Evolutionary conservation across 1,140 invertebrate genomes (phyloP).

Genomic region (Teleogryllus occipitalis): DNA sequence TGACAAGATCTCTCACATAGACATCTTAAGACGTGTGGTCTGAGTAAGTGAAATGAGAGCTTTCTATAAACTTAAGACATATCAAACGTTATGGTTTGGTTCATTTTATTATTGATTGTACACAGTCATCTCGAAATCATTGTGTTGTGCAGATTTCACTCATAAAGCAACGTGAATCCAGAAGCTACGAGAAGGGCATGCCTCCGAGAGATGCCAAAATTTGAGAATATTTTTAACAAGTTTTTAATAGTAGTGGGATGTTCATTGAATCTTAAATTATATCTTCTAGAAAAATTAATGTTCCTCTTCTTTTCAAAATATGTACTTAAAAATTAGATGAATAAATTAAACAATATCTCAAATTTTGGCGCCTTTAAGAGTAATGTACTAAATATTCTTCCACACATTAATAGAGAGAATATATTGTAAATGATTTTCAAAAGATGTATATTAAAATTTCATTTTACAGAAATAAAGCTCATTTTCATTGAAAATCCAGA

Average conservation of each 20-base stretch:
- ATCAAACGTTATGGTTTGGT: too few species aligned
- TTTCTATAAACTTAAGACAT: too few species aligned
- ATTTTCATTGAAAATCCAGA: not conserved
- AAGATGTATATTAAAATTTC: not conserved
- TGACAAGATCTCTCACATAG: too few species aligned
- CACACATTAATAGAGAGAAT: slow-evolving; percentile 1
- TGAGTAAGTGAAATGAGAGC: too few species aligned
- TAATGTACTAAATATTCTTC: slow-evolving; percentile 6
- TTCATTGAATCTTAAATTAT: too few species aligned
- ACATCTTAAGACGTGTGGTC: too few species aligned
- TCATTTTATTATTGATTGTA: too few species aligned
- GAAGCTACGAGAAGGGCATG: not conserved
- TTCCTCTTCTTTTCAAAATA: not conserved
- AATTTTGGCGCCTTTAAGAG: not conserved
- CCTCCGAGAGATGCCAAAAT: not conserved
- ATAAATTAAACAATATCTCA: not conserved
- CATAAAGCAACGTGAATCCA: not conserved
- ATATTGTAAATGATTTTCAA: slow-evolving; percentile 6
- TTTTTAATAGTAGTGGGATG: not conserved
- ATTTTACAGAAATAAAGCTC: not conserved
- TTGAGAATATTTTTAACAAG: not conserved
- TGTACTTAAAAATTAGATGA: not conserved
- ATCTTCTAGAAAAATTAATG: not conserved
- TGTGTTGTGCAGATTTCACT: too few species aligned
- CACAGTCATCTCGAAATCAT: too few species aligned